Percentiles rank a stretch among this genome's conserved stretches.
These are phyloP conservation scores for Leptestheria dahalacensis DNA, from an alignment of 1,140 invertebrate species.

Conservation along the genomic window DNA sequence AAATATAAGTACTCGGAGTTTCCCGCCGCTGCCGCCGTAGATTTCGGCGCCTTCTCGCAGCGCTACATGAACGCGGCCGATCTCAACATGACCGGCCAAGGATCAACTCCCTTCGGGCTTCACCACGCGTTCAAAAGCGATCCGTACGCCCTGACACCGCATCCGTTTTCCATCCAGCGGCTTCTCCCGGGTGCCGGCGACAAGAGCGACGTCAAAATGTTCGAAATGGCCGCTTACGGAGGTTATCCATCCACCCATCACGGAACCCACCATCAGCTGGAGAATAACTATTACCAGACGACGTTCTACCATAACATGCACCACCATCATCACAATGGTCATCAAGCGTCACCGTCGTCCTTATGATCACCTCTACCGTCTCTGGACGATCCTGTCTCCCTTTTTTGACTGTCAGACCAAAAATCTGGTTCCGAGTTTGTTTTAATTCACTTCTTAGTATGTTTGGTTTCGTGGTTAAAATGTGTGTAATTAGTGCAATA, in stretches of 20 bases:
- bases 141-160: constrained; percentile 23
- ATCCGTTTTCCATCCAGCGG: constrained; percentile 87
- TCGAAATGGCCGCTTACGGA: constrained; percentile 40
- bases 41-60: constrained; percentile 9
- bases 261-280: not conserved
- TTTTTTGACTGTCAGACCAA: no score
- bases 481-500: no score
- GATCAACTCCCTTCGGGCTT: not conserved
- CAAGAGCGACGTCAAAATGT: constrained; percentile 43
- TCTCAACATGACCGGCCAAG: not conserved
- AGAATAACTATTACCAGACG: not conserved
- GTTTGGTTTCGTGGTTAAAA: no score
- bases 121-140: constrained; percentile 2
- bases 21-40: not conserved
- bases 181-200: constrained; percentile 55
- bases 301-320: not conserved
- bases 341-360: not conserved
- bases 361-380: not conserved
- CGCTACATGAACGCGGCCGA: constrained; percentile 3
- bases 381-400: not conserved
- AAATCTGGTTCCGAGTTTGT: no score
- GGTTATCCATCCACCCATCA: constrained; percentile 24
- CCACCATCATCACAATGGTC: not conserved
- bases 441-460: no score
- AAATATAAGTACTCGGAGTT: constrained; percentile 15